Evolutionary conservation across 1,140 invertebrate genomes (phyloP).

Genomic region (Bombus vancouverensis): DNA sequence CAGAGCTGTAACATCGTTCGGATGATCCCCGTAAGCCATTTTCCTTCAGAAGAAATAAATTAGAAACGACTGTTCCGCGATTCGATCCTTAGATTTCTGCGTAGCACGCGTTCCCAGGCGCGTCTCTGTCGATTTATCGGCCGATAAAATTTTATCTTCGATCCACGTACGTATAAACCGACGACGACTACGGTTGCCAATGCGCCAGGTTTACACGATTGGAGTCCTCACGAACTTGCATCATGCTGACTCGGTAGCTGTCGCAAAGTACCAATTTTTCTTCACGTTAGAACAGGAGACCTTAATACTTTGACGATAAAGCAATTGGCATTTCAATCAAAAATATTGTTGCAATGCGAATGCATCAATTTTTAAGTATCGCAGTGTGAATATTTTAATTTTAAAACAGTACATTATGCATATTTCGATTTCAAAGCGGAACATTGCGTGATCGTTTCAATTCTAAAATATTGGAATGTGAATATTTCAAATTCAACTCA

Average conservation of each 20-base stretch:
- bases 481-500: no score
- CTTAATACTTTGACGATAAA: no score
- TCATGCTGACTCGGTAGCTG: neutral
- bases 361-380: no score
- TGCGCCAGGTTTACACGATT: neutral
- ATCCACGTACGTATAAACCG: conserved; percentile 5
- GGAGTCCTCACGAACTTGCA: neutral
- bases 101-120: conserved; percentile 3
- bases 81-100: conserved; percentile 20
- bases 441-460: no score
- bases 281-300: neutral
- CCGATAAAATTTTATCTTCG: conserved; percentile 35
- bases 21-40: no score
- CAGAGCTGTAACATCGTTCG: neutral
- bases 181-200: neutral
- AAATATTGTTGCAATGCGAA: no score
- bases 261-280: neutral
- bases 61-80: neutral
- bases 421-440: no score
- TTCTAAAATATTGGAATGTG: no score
- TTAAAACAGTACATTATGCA: no score
- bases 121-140: conserved; percentile 16
- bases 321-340: no score
- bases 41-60: neutral
- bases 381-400: no score